These are phyloP conservation scores for Acrobasis repandana DNA, from an alignment of 2,888 invertebrate species.

Conservation along the genomic window DNA sequence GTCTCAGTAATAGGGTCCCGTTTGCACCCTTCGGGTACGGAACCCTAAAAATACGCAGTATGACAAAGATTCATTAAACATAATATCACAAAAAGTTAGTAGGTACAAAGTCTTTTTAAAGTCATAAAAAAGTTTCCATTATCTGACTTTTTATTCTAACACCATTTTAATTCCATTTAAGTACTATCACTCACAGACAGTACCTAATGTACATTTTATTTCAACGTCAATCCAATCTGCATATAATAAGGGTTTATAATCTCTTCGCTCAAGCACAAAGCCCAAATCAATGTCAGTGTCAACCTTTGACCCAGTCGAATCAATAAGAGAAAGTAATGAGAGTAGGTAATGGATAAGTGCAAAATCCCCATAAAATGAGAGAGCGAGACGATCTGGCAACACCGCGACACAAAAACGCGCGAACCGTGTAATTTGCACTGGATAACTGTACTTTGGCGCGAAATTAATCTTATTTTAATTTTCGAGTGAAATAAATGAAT, in stretches of 20 bases:
- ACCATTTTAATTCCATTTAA: too few relatives aligned
- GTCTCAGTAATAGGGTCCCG: too few relatives aligned
- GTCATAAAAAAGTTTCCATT: too few relatives aligned
- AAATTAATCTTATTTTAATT: slow-evolving; percentile 7
- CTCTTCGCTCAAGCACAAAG: neutral
- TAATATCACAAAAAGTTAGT: too few relatives aligned
- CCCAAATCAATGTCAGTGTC: slow-evolving; percentile 21
- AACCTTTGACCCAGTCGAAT: slow-evolving; percentile 15
- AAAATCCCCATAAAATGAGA: slow-evolving; percentile 39
- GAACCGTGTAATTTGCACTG: slow-evolving; percentile 26
- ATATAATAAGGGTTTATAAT: neutral
- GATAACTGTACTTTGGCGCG: slow-evolving; percentile 21
- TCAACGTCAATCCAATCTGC: neutral
- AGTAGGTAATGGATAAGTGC: slow-evolving; percentile 18
- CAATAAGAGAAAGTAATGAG: slow-evolving; percentile 5
- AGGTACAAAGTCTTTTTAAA: too few relatives aligned
- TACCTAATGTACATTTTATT: too few relatives aligned
- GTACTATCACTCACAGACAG: too few relatives aligned
- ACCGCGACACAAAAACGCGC: slow-evolving; percentile 31
- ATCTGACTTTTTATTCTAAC: too few relatives aligned
- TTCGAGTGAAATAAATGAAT: slow-evolving; percentile 12
- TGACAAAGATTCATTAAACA: too few relatives aligned
- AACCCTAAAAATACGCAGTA: too few relatives aligned
- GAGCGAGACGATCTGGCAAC: slow-evolving; percentile 33
- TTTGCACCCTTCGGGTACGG: too few relatives aligned